Evolutionary conservation across 2,888 invertebrate species (phyloP), one percentile per base, ranked within the genome.

Genomic region (Epistrophe eligans): DNA sequence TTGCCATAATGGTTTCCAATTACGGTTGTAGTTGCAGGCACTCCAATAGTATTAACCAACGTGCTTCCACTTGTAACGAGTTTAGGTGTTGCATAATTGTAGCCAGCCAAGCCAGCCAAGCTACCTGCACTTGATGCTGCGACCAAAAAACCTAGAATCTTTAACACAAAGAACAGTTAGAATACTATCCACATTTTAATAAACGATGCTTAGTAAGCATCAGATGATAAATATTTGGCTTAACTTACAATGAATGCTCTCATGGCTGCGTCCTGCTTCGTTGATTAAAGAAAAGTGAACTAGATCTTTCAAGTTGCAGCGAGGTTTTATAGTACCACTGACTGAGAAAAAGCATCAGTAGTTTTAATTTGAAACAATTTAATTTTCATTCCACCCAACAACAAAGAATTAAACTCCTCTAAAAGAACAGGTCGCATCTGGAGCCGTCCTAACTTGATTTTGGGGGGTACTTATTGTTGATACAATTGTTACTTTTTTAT

Each of bases 101-200:
- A 90, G 32, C 90, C 90, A n/a, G n/a, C n/a, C n/a, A n/a, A n/a
- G n/a, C n/a, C n/a, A n/a, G 6, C 32, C 35, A 83, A 80, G 4
- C 89, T 88, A 43, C 88, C 90, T 67, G 90, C 90, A 43, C 83
- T 88, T 32, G 83, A 89, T 48, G 88, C 85, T 28, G 90, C 90
- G 40, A 89, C 89, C 24, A 90, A 82, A 38, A 79, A 43, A 28
- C 64, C 45, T 17, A 77, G 35, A 72, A 83, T 50, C 82, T 83
- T 38, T 2, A 58, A 62, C 11, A 9, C 28, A 77, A 84, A 89
- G 81, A 90, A 88, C 80, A 88, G 17, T 32, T 45, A 19, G 24
- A 55, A 11, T 4, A 15, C 1, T 9, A 43, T 15, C 15, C 15
- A 24, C 24, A 24, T 24, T 24, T 2, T 24, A 15, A 43, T 15